These are phyloP conservation scores for Zoanthus solanderi DNA, from an alignment of 92 coral and sea anemone genomes.

Conservation along the genomic window DNA sequence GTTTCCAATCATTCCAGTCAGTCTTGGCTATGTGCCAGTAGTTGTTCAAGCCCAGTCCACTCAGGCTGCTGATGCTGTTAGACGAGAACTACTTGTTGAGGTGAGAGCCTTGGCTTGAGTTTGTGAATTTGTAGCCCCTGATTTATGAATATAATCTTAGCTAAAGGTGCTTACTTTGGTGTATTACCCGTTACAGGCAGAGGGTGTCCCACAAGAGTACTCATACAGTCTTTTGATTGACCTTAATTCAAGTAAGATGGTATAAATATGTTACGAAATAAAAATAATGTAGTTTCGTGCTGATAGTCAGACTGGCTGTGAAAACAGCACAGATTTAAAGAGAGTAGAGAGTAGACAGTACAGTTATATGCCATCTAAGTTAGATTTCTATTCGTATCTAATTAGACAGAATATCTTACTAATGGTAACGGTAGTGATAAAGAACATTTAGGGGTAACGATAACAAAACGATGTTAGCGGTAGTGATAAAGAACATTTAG, in stretches of 20 bases:
- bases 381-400: too few species aligned
- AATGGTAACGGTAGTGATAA: too few species aligned
- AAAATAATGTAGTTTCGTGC: too few species aligned
- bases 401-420: too few species aligned
- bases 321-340: too few species aligned
- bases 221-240: slow-evolving; percentile 92
- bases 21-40: slow-evolving; percentile 83
- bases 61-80: slow-evolving; percentile 86
- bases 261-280: neutral
- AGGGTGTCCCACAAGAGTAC: slow-evolving; percentile 90
- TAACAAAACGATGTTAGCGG: too few species aligned
- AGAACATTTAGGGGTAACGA: too few species aligned
- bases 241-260: slow-evolving; percentile 86
- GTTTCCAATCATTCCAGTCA: slow-evolving; percentile 82
- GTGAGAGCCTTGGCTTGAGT: slow-evolving; percentile 53
- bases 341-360: too few species aligned
- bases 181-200: slow-evolving; percentile 67
- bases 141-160: neutral
- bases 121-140: neutral
- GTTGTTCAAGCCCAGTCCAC: slow-evolving; percentile 88
- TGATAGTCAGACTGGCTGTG: too few species aligned
- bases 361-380: too few species aligned
- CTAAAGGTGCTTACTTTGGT: slow-evolving; percentile 3
- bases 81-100: slow-evolving; percentile 86
- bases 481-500: too few species aligned